Percentiles rank a stretch among this genome's conserved stretches.
Evolutionary conservation across 2,113 vertebrate genomes (phyloP).

Genomic region (Gambusia holbrooki): DNA sequence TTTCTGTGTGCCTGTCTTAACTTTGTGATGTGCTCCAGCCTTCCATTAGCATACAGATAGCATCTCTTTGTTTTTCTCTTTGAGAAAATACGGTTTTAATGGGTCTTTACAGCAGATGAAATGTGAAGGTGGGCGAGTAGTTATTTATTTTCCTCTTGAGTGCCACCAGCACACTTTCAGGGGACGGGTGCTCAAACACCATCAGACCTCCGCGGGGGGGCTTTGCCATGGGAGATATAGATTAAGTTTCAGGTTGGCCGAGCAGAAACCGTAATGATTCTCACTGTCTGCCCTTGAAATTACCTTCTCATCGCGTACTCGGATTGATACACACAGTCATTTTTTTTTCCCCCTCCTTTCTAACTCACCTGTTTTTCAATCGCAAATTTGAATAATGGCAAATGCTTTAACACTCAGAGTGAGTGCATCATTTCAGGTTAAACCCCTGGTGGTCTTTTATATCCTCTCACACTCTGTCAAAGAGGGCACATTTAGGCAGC

Average conservation of each 20-base stretch:
- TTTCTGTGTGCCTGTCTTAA: not conserved
- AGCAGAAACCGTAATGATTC: slow-evolving; percentile 77
- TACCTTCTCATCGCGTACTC: slow-evolving; percentile 70
- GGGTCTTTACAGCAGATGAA: slow-evolving; percentile 51
- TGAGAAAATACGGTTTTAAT: slow-evolving; percentile 35
- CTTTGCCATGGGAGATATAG: slow-evolving; percentile 58
- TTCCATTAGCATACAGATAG: slow-evolving; percentile 22
- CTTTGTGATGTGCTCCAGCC: slow-evolving; percentile 26
- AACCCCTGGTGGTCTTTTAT: slow-evolving; percentile 25
- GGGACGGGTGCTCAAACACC: slow-evolving; percentile 27
- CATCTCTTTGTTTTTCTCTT: slow-evolving; percentile 29
- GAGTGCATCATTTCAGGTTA: slow-evolving; percentile 15
- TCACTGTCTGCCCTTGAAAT: slow-evolving; percentile 75
- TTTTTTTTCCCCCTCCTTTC: slow-evolving; percentile 8
- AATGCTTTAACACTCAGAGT: slow-evolving; percentile 33
- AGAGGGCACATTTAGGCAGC: slow-evolving; percentile 3
- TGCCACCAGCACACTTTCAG: slow-evolving; percentile 45
- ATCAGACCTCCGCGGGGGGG: slow-evolving; percentile 42
- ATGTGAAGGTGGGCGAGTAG: slow-evolving; percentile 36
- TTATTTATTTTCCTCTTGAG: slow-evolving; percentile 57
- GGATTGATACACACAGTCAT: slow-evolving; percentile 65
- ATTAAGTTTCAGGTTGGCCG: slow-evolving; percentile 76
- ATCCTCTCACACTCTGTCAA: slow-evolving; percentile 11
- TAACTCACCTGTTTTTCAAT: slow-evolving; percentile 51
- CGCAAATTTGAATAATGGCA: slow-evolving; percentile 49